These are phyloP conservation scores for Scaptodrosophila lebanonensis DNA, from an alignment of 1,140 invertebrate genomes.

Conservation along the genomic window DNA sequence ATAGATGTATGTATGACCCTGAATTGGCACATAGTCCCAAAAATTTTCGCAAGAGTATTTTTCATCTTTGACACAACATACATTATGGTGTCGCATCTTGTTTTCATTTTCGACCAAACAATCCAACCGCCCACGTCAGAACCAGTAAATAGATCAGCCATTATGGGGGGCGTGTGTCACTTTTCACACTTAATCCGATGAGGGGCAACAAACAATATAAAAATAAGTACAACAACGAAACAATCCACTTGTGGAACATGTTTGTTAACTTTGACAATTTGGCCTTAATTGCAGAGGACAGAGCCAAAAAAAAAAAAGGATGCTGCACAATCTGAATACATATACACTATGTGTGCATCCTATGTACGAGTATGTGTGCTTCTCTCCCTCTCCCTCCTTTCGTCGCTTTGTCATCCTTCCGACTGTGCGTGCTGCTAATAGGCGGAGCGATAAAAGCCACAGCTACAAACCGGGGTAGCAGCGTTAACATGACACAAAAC, in stretches of 20 bases:
- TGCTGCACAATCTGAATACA: constrained; percentile 16
- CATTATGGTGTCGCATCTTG: no score
- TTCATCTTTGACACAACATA: no score
- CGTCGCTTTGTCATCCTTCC: background rate
- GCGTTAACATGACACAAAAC: constrained; percentile 33
- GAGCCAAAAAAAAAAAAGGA: constrained; percentile 36
- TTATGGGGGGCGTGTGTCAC: constrained; percentile 2
- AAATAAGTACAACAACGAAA: constrained; percentile 17
- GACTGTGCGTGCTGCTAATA: constrained; percentile 57
- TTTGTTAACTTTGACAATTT: constrained; percentile 64
- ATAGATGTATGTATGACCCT: no score
- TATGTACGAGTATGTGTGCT: constrained; percentile 20
- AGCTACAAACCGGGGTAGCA: constrained; percentile 8
- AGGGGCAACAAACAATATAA: no score
- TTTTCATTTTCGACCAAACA: no score
- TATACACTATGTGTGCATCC: no score
- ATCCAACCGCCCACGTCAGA: no score
- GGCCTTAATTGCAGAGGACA: constrained; percentile 64
- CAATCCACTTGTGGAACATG: constrained; percentile 64
- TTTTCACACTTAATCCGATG: constrained; percentile 52
- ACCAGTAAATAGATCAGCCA: no score
- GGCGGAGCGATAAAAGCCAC: constrained; percentile 67
- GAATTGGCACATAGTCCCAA: no score
- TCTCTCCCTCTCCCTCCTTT: constrained; percentile 8
- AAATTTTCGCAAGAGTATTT: no score